Evolutionary conservation across 2,797 vertebrate species (phyloP).

Genomic region (Miichthys miiuy): DNA sequence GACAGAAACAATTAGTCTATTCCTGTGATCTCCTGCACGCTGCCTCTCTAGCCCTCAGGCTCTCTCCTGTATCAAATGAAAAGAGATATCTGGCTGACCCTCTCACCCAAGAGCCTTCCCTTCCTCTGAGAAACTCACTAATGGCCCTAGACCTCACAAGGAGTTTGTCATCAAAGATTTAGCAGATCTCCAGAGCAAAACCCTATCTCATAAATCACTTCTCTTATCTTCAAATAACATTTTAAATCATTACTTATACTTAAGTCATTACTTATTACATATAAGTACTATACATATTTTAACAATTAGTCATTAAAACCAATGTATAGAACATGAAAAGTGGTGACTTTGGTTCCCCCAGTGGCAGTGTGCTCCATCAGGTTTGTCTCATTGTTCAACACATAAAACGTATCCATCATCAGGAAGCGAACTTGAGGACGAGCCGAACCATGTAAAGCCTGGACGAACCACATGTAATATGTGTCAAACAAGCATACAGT

Average conservation of each 20-base stretch:
- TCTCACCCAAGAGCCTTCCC: conserved; percentile 39
- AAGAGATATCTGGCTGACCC: conserved; percentile 52
- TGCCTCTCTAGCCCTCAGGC: conserved; percentile 50
- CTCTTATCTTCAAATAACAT: conserved; percentile 6
- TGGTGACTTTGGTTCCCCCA: not conserved
- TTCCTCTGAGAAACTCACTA: conserved; percentile 44
- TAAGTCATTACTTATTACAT: not conserved
- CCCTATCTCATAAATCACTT: conserved; percentile 21
- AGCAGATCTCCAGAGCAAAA: conserved; percentile 34
- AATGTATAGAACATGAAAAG: not conserved
- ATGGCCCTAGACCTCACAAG: conserved; percentile 60
- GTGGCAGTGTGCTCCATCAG: not conserved
- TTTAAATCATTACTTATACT: not conserved
- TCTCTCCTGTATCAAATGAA: conserved; percentile 57
- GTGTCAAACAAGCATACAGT: not conserved
- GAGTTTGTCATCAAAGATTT: conserved; percentile 62
- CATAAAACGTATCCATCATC: not conserved
- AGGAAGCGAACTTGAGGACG: not conserved
- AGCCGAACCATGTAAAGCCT: not conserved
- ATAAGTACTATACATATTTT: not conserved
- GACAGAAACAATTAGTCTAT: conserved; percentile 67
- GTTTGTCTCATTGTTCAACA: conserved; percentile 1
- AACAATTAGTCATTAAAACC: not conserved
- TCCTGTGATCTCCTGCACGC: conserved; percentile 65
- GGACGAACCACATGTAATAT: not conserved